Base-by-base conservation (phyloP, 2,888 invertebrate species). In the Argyresthia albistria region DNA sequence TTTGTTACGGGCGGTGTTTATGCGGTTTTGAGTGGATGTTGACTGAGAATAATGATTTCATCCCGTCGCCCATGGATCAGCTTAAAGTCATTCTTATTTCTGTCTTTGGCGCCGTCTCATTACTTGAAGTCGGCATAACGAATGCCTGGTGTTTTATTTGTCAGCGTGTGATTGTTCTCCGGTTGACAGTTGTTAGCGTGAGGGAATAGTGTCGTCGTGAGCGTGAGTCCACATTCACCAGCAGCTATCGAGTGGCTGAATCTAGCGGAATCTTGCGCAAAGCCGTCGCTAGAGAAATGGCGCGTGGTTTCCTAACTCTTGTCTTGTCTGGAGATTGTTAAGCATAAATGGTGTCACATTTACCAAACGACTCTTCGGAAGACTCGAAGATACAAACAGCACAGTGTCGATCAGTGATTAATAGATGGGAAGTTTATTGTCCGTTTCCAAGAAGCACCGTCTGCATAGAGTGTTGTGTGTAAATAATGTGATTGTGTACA, bases 271-370 rank as follows among this genome's bases (percentile, higher is more conserved):
- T 65, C 76, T 25, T 25, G 71, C 77, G 62, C 79, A 76, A 84
- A 81, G 77, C 83, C 81, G 81, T 80, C 74, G 59, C 64, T 67
- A 79, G 80, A 84, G 82, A 83, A 77, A 77, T 77, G 81, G 78
- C 69, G 71, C 66, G 69, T 63, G 63, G 70, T 84, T 82, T 77
- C 80, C 67, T 73, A 80, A 82, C 62, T 59, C 72, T 76, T 76
- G 78, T 78, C 78, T 76, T 25, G 25, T 74, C 72, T 69, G 66
- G 66, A 64, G 65, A 75, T 76, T 78, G 76, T 77, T 69, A 65
- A 59, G 60, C 63, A 53, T 59, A 60, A 39, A 10, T 14, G 15
- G 16, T 35, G 9, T 25, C 11, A 35, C 47, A 6, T 25, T 47
- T 10, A 35, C 12, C 10, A 37, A 37, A 11, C 2, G 9, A 6